phyloP scores from a whole-genome alignment of 2,113 vertebrate genomes.

The Prietella phreatophila region DNA sequence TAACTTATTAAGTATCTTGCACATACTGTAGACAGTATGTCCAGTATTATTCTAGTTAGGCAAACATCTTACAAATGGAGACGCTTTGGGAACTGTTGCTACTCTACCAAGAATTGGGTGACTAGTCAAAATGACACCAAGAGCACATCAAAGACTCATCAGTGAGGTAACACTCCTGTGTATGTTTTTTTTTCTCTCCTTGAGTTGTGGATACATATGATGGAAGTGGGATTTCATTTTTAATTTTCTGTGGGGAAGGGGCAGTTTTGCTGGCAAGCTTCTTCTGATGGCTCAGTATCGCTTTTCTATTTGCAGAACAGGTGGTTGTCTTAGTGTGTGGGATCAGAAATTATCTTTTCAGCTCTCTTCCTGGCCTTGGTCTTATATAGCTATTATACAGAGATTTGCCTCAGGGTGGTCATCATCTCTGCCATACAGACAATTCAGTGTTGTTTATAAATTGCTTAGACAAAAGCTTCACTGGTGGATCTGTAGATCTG shows the following conservation, averaged over 20 bases:
- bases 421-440: background rate
- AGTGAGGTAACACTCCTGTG: background rate
- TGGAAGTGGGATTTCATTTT: background rate
- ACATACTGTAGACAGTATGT: background rate
- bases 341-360: slow-evolving; percentile 6
- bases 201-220: background rate
- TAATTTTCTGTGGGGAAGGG: background rate
- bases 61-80: too few species aligned
- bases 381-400: background rate
- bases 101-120: too few species aligned
- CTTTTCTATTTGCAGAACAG: background rate
- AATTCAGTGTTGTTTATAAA: background rate
- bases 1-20: background rate
- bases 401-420: slow-evolving; percentile 5
- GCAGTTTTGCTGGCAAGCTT: background rate
- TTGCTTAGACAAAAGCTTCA: background rate
- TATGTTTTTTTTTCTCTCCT: background rate
- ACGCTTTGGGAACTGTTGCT: too few species aligned
- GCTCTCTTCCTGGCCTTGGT: background rate
- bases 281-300: background rate
- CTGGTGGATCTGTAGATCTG: background rate
- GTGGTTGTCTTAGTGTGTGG: slow-evolving; percentile 1
- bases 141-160: too few species aligned
- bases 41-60: background rate
- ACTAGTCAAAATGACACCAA: too few species aligned